Percentiles rank a stretch among this genome's conserved stretches.
Evolutionary conservation across 2,888 invertebrate species (phyloP).

Genomic region (Hypomecis punctinalis): DNA sequence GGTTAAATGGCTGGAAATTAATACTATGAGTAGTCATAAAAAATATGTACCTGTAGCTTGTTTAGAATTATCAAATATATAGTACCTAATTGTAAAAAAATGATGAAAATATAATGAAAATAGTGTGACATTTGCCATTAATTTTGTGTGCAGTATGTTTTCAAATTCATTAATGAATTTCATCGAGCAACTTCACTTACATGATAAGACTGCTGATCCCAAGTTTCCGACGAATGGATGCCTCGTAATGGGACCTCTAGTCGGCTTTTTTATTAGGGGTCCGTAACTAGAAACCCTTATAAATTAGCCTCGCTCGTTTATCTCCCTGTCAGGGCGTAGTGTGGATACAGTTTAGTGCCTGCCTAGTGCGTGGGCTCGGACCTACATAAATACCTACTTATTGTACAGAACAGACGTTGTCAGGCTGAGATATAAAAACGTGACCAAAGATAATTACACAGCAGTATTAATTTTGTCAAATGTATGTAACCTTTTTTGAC

Average conservation of each 20-base stretch:
- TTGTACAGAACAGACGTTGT: too few relatives aligned
- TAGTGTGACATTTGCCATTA: too few relatives aligned
- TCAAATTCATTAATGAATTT: not conserved
- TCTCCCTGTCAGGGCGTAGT: conserved; percentile 37
- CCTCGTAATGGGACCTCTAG: conserved; percentile 32
- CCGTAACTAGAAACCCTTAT: conserved; percentile 43
- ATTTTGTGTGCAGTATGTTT: not conserved
- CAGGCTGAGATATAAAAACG: too few relatives aligned
- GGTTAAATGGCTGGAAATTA: too few relatives aligned
- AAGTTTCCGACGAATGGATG: conserved; percentile 27
- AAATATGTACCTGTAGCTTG: too few relatives aligned
- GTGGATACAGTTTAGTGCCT: conserved; percentile 26
- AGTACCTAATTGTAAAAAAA: too few relatives aligned
- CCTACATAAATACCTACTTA: not conserved
- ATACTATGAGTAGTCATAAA: too few relatives aligned
- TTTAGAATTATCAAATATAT: too few relatives aligned
- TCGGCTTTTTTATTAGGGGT: conserved; percentile 43
- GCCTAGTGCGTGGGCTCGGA: conserved; percentile 8
- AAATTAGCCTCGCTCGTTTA: conserved; percentile 41
- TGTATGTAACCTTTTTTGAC: too few relatives aligned
- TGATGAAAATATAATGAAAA: too few relatives aligned
- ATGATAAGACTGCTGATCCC: conserved; percentile 8
- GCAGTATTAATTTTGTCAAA: too few relatives aligned
- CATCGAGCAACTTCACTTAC: not conserved
- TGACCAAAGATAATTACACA: too few relatives aligned